These are phyloP conservation scores for Terebella lapidaria DNA, from an alignment of 2,888 invertebrate species.

Conservation along the genomic window DNA sequence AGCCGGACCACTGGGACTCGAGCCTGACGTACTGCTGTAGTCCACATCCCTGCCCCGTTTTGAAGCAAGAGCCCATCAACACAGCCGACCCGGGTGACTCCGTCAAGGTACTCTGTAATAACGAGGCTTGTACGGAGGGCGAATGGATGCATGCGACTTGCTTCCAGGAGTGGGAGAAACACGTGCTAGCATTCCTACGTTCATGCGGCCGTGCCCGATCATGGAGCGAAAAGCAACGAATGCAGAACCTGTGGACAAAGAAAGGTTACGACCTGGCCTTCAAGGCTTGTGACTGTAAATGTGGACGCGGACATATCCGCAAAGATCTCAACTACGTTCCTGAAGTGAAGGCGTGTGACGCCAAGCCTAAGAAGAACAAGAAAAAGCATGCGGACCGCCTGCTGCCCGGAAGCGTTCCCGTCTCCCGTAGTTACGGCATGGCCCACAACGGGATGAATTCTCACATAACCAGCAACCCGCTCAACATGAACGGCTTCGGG, in stretches of 20 bases:
- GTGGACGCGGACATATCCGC: slow-evolving; percentile 85
- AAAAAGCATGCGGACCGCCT: background rate
- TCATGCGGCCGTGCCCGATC: slow-evolving; percentile 85
- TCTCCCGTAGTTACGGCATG: background rate
- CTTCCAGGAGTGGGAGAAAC: slow-evolving; percentile 89
- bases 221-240: slow-evolving; percentile 90
- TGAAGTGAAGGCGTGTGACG: slow-evolving; percentile 52
- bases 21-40: background rate
- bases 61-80: slow-evolving; percentile 18
- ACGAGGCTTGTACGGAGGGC: slow-evolving; percentile 81
- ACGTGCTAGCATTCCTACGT: slow-evolving; percentile 80
- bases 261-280: slow-evolving; percentile 94
- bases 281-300: slow-evolving; percentile 80
- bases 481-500: slow-evolving; percentile 58
- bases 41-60: background rate
- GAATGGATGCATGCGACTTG: slow-evolving; percentile 94
- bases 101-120: slow-evolving; percentile 88
- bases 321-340: slow-evolving; percentile 91
- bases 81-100: slow-evolving; percentile 55
- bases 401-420: background rate
- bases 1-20: background rate
- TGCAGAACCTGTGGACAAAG: slow-evolving; percentile 95
- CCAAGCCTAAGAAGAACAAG: background rate
- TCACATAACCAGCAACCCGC: background rate
- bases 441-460: background rate